phyloP scores from a whole-genome alignment of 2,888 invertebrate species.

The Thymelicus sylvestris region DNA sequence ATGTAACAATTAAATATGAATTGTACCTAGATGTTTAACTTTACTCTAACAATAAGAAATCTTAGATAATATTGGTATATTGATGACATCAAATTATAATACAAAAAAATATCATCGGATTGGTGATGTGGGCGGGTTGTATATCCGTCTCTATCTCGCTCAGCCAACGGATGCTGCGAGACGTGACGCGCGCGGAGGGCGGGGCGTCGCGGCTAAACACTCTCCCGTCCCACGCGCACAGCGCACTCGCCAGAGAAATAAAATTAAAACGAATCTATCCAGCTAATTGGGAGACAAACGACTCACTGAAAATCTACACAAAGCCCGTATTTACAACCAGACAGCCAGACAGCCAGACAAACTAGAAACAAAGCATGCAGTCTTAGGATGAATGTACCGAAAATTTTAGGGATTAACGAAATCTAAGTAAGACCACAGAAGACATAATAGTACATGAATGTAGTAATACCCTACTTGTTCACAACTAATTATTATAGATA shows the following conservation, averaged over 20 bases:
- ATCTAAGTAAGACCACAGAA: too few relatives aligned
- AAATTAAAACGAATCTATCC: slow-evolving; percentile 60
- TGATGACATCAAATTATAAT: neutral
- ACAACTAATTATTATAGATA: too few relatives aligned
- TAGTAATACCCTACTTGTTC: too few relatives aligned
- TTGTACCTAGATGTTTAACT: too few relatives aligned
- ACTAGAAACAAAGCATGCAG: too few relatives aligned
- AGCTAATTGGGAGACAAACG: slow-evolving; percentile 60
- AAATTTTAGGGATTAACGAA: too few relatives aligned
- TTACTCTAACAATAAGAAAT: too few relatives aligned
- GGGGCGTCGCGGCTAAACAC: slow-evolving; percentile 16
- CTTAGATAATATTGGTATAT: neutral
- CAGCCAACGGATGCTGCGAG: slow-evolving; percentile 3
- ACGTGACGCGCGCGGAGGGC: slow-evolving; percentile 5
- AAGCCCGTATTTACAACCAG: neutral
- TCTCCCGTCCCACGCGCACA: slow-evolving; percentile 44
- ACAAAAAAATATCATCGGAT: neutral
- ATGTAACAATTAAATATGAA: too few relatives aligned
- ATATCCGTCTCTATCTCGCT: slow-evolving; percentile 18
- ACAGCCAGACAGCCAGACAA: too few relatives aligned
- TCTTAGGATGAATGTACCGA: too few relatives aligned
- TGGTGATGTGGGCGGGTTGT: slow-evolving; percentile 12
- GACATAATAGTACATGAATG: too few relatives aligned
- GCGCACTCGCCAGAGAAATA: slow-evolving; percentile 48
- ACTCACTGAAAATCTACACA: slow-evolving; percentile 45